phyloP scores from a whole-genome alignment of 2,113 vertebrate genomes.

The Larimichthys polyactis region DNA sequence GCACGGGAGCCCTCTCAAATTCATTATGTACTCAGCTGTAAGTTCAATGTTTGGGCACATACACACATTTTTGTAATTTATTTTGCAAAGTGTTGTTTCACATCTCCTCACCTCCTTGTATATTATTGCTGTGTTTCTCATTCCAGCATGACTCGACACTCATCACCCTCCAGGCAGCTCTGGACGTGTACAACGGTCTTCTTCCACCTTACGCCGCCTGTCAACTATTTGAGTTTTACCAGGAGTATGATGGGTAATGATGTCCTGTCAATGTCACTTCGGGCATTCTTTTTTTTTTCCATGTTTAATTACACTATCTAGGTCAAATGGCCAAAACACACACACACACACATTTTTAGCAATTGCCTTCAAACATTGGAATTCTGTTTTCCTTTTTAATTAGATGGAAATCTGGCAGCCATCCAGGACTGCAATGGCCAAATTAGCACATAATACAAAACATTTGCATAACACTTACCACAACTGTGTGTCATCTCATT shows the following conservation, averaged over 20 bases:
- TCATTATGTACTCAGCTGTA: conserved; percentile 91
- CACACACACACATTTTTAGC: conserved; percentile 25
- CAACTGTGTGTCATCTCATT: conserved; percentile 56
- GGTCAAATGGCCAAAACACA: conserved; percentile 46
- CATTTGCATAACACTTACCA: conserved; percentile 45
- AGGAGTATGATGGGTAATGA: conserved; percentile 88
- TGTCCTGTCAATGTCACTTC: conserved; percentile 37
- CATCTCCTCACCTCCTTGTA: conserved; percentile 32
- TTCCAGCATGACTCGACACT: conserved; percentile 87
- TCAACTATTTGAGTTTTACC: conserved; percentile 90
- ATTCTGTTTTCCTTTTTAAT: conserved; percentile 28
- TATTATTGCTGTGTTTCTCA: conserved; percentile 46
- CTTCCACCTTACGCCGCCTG: conserved; percentile 90
- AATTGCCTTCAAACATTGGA: conserved; percentile 18
- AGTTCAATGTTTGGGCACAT: conserved; percentile 70
- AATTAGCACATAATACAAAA: conserved; percentile 46
- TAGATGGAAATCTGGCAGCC: conserved; percentile 23
- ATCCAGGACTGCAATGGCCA: conserved; percentile 35
- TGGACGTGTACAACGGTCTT: conserved; percentile 87
- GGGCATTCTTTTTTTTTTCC: conserved; percentile 37
- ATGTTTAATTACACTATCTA: conserved; percentile 57
- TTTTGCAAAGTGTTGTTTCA: conserved; percentile 2
- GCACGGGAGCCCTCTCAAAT: conserved; percentile 79
- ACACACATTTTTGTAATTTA: conserved; percentile 24
- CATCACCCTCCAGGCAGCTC: conserved; percentile 89